Evolutionary conservation across 2,797 vertebrate genomes (phyloP), one percentile per base, ranked within the genome.

Genomic region (Chromobotia macracanthus): DNA sequence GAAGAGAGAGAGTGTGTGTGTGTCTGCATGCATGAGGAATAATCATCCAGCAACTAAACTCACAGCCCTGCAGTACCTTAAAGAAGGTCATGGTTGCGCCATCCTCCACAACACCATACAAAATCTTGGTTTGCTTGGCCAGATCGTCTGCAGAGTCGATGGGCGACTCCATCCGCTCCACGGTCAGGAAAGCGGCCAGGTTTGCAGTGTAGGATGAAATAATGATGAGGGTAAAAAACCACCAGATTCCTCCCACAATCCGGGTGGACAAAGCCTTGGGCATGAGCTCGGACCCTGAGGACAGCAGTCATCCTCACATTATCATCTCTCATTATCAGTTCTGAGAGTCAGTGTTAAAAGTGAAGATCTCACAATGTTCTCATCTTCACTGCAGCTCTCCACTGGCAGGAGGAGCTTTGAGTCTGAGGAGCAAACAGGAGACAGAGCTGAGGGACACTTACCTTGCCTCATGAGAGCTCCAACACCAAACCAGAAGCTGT

Each of bases 401-500:
- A 75, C 50, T 71, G 81, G 60, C 44, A 19, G 65, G 12, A 51
- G 82, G 77, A 65, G 93, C 91, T 91, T 94, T 92, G 88, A 89
- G 92, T 92, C 91, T 92, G 90, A 85, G 87, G 84, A 94, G 95
- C 94, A 93, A 92, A 95, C 91, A 93, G 86, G 83, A 89, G 80
- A 65, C 25, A 64, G n/a, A n/a, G n/a, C 12, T 28, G 12, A 64
- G 61, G 23, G 58, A 23, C 9, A 93, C 96, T 94, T 97, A 98
- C 97, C 97, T 97, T 99, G 97, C 94, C 96, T 96, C 97, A 99
- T 99, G 95, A 99, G 97, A 94, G 97, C 97, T 93, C 97, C 97
- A 90, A 99, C 95, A 93, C 97, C 97, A 94, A 98, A 98, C 97
- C 97, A 99, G 97, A 99, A 98, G 96, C 97, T 99, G 96, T 99